Evolutionary conservation across 53 echinoderm and acorn worm genomes (phyloP).

Genomic region (Crossaster papposus): DNA sequence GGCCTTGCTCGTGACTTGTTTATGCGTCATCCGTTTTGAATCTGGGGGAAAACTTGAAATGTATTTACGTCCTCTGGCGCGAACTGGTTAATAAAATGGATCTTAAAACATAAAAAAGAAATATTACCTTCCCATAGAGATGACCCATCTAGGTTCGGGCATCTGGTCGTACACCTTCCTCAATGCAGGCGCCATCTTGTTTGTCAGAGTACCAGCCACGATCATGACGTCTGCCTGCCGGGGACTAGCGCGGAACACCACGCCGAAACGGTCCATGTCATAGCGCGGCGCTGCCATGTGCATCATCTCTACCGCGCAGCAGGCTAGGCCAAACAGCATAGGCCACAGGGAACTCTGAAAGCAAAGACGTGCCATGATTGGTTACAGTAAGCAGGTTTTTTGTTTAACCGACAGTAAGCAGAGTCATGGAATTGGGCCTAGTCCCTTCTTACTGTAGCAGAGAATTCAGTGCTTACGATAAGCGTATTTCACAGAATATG

Average conservation of each 20-base stretch:
- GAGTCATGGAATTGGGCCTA: too few species aligned
- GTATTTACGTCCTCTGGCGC: too few species aligned
- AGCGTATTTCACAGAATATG: too few species aligned
- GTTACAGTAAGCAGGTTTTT: background rate
- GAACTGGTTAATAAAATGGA: too few species aligned
- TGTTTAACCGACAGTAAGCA: too few species aligned
- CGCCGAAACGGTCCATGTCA: slow-evolving; percentile 99
- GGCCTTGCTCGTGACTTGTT: too few species aligned
- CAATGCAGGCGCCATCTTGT: slow-evolving; percentile 98
- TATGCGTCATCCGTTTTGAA: too few species aligned
- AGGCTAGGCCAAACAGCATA: slow-evolving; percentile 93
- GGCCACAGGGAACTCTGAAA: slow-evolving; percentile 97
- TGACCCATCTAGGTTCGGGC: slow-evolving; percentile 99
- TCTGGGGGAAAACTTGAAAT: too few species aligned
- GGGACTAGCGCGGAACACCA: slow-evolving; percentile 95
- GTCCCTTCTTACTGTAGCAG: too few species aligned
- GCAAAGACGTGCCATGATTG: background rate
- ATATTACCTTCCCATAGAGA: slow-evolving; percentile 97
- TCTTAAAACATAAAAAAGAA: background rate
- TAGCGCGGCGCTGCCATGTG: slow-evolving; percentile 96
- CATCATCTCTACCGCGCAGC: slow-evolving; percentile 99
- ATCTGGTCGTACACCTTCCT: slow-evolving; percentile 99
- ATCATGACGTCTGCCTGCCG: slow-evolving; percentile 95
- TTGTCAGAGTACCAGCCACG: slow-evolving; percentile 96
- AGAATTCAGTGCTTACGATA: too few species aligned